A percentile compares a stretch with the other conserved stretches of the same genome.
These are phyloP conservation scores for Cryptoprocta ferox DNA, from an alignment of 2,797 vertebrate species.

Conservation along the genomic window DNA sequence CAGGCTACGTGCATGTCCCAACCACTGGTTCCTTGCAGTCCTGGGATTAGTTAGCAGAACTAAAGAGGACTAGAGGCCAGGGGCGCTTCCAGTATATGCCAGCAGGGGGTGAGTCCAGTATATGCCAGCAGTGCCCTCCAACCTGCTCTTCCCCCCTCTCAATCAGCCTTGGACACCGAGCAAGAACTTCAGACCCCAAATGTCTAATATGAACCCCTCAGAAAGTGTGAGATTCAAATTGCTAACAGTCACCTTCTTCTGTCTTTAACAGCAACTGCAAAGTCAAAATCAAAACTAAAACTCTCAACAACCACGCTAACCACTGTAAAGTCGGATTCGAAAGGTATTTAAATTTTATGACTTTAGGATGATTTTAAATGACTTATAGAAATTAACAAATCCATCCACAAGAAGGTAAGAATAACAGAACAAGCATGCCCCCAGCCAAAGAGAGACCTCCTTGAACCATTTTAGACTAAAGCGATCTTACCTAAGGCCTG, in stretches of 20 bases:
- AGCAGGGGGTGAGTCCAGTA: background rate
- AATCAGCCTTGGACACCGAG: background rate
- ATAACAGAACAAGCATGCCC: background rate
- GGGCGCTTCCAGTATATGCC: rapidly evolving
- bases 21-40: background rate
- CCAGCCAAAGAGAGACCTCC: background rate
- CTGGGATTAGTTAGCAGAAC: background rate
- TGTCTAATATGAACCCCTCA: background rate
- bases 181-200: background rate
- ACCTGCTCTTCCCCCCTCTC: background rate
- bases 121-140: too few species aligned
- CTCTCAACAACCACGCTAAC: rapidly evolving
- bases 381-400: background rate
- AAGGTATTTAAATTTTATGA: conserved; percentile 58
- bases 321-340: rapidly evolving
- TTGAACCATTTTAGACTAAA: background rate
- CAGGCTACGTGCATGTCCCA: background rate
- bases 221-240: background rate
- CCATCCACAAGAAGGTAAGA: background rate
- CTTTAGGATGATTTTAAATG: background rate
- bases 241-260: background rate
- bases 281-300: background rate
- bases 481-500: background rate
- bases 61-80: background rate
- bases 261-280: conserved; percentile 23